Percentiles rank a stretch among this genome's conserved stretches.
Evolutionary conservation across 2,113 vertebrate species (phyloP).

Genomic region (Thinocorus orbignyianus): DNA sequence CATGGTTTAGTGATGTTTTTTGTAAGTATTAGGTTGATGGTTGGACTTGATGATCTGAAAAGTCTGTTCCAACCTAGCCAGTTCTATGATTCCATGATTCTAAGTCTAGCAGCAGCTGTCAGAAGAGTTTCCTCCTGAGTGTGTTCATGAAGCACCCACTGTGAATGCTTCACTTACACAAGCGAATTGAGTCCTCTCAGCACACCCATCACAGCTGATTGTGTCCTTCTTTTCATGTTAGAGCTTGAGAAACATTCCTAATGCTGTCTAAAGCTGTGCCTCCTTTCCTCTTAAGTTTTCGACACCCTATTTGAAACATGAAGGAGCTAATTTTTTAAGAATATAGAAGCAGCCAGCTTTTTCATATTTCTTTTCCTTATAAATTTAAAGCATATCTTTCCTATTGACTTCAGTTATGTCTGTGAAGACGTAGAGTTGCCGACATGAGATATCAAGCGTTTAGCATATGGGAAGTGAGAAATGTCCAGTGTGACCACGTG

Average conservation of each 20-base stretch:
- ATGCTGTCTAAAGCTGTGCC: background rate
- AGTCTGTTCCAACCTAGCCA: no score
- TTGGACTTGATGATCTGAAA: no score
- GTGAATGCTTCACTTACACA: fast-evolving
- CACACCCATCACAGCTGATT: background rate
- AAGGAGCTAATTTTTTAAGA: background rate
- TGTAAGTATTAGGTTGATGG: no score
- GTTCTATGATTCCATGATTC: background rate
- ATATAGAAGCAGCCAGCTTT: background rate
- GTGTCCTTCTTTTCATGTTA: background rate
- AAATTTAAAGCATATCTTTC: background rate
- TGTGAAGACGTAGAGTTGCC: background rate
- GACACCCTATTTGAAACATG: background rate
- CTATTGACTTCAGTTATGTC: background rate
- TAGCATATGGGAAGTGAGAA: background rate
- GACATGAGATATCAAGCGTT: background rate
- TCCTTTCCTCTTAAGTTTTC: background rate
- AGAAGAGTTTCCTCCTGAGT: background rate
- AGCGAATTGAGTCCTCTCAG: background rate
- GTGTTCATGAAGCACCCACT: fast-evolving
- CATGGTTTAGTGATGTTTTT: no score
- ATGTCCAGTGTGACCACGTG: fast-evolving
- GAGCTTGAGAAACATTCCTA: background rate
- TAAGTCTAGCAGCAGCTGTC: background rate
- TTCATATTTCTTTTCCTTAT: background rate